Evolutionary conservation across 2,888 invertebrate species (phyloP), one percentile per base, ranked within the genome.

Genomic region (Cancer borealis): DNA sequence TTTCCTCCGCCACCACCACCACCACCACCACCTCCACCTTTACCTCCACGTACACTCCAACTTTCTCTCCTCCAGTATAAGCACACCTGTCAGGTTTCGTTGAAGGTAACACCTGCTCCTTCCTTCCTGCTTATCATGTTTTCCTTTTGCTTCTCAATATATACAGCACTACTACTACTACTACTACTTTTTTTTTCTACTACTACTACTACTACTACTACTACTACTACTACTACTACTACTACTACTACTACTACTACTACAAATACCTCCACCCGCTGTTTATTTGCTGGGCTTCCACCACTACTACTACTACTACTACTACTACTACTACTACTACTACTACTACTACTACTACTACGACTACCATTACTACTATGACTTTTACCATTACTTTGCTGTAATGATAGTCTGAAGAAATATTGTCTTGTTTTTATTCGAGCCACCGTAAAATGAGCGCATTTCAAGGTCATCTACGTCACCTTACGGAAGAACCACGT

Each of bases 41-140:
- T 54, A 54, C 54, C 54, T 54, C 54, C 54, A 17, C 54, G 54
- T 17, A 54, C 54, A 54, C 54, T 14, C 0, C 49, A 21, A 73
- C 73, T 73, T 73, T 26, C 26, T 21, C 26, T 73, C 73, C 73
- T 73, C n/a, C 73, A 21, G 21, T 73, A 5, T 73, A 26, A 73
- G 73, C 21, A 73, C 73, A 73, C 73, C 73, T 73, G 73, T 73
- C 73, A n/a, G 73, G 26, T 21, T 73, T 73, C 73, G n/a, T 73
- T 73, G 21, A n/a, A 21, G 73, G n/a, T 21, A n/a, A 73, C 73
- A 73, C 73, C 73, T 73, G 73, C 73, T 73, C 73, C 26, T 21
- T 73, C n/a, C 26, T 73, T 73, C 54, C 54, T 54, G 54, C 54
- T 54, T 54, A 54, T 54, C 54, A 54, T 17, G 14, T 54, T 54